Evolutionary conservation across 2,797 vertebrate species (phyloP).

Genomic region (Aeoliscus strigatus): DNA sequence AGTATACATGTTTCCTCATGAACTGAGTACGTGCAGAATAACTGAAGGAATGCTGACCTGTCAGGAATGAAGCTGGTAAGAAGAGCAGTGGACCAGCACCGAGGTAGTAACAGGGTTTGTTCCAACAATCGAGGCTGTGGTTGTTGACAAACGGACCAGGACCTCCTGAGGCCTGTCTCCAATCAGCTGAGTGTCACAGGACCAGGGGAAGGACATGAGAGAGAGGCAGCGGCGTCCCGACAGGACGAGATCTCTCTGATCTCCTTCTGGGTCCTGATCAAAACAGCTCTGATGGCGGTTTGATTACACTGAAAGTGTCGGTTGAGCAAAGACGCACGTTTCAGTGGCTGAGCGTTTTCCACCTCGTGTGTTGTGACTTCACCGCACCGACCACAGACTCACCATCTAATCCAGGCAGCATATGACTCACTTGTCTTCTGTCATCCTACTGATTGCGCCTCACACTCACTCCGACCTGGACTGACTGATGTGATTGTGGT

Average conservation of each 20-base stretch:
- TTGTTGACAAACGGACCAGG: constrained; percentile 43
- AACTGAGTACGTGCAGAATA: constrained; percentile 35
- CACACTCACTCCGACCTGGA: too few species aligned
- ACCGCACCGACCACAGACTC: constrained; percentile 53
- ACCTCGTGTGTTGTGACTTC: constrained; percentile 48
- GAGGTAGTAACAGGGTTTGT: constrained; percentile 76
- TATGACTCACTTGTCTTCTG: constrained; percentile 45
- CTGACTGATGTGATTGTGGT: too few species aligned
- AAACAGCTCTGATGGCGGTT: too few species aligned
- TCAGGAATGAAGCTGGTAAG: constrained; percentile 70
- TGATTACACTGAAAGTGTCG: too few species aligned
- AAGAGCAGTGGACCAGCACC: constrained; percentile 69
- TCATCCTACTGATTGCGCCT: constrained; percentile 48
- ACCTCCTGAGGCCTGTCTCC: constrained; percentile 32
- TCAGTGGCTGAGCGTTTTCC: constrained; percentile 38
- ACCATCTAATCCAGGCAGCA: constrained; percentile 50
- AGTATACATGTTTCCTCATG: not conserved
- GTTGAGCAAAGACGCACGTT: constrained; percentile 63
- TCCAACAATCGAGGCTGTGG: constrained; percentile 57
- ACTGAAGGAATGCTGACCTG: constrained; percentile 67
- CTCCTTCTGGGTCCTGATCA: constrained; percentile 54
- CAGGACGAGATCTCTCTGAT: constrained; percentile 48
- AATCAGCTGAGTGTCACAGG: constrained; percentile 39
- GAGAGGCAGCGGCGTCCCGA: too few species aligned
- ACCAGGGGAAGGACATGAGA: constrained; percentile 23